Base-by-base conservation (phyloP, 2,113 vertebrate species). In the Chunga burmeisteri region DNA sequence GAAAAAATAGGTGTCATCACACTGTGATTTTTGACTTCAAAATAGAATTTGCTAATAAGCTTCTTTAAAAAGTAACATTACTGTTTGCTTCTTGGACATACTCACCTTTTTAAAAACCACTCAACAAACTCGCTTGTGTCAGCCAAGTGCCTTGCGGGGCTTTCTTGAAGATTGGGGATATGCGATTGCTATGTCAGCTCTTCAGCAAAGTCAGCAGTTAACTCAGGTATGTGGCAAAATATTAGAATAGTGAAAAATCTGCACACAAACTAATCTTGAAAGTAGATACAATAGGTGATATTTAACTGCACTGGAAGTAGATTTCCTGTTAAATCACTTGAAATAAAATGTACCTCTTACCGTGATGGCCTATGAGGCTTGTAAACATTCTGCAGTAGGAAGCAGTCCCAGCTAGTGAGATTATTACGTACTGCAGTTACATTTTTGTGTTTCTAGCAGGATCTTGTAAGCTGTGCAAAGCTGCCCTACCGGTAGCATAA, bases 281-380 rank as follows among this genome's bases (percentile, higher is more conserved):
- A 81, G 65, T 6, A 59, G 86, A 16, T 58, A 16, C 23, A 50
- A 11, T 25, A 81, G 80, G 40, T 84, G 82, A 96, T 47, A 13
- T 53, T 56, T 36, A 70, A 36, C 63, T 63, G 73, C 72, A 16
- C 47, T 83, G 50, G 58, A 63, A 81, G 46, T 29, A 90, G 75
- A 30, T 94, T 88, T 92, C 82, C 59, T 78, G 83, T 84, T 47
- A 90, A 91, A 78, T 79, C 72, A 42, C 73, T 88, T 87, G 88
- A 90, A 91, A 84, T 88, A 78, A 91, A 93, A 36, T 72, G 56
- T 71, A 11, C 7, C 30, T 71, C 80, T 78, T 86, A 40, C 52
- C 4, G 4, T 49, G 83, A 32, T 65, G 61, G 47, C 20, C 63
- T 93, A 66, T 56, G 85, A 49, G 86, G 71, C 56, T 80, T 75